These are phyloP conservation scores for Phengaris alcon DNA, from an alignment of 2,888 invertebrate genomes.

Conservation along the genomic window DNA sequence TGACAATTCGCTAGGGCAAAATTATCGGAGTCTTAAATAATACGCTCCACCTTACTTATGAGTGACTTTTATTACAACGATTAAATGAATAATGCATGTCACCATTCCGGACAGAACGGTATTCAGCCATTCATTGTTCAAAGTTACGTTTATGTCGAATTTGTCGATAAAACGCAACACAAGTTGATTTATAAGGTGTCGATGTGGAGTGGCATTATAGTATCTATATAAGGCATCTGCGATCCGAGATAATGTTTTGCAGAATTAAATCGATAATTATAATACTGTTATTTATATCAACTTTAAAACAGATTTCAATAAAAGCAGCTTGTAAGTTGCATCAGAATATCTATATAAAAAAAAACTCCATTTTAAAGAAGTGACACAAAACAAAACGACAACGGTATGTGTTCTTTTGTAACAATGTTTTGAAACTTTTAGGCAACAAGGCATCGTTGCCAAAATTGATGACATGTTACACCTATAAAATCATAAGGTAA, in stretches of 20 bases:
- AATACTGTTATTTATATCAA: neutral
- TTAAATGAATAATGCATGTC: constrained; percentile 4
- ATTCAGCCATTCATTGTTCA: constrained; percentile 10
- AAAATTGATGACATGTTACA: no score
- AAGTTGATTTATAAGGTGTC: constrained; percentile 12
- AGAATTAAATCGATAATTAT: neutral
- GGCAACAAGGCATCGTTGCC: no score
- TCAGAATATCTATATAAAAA: neutral
- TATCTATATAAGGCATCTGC: constrained; percentile 16
- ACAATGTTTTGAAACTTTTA: neutral
- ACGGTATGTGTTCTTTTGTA: neutral
- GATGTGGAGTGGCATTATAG: constrained; percentile 2
- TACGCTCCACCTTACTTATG: neutral
- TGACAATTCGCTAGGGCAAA: neutral
- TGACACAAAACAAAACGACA: no score
- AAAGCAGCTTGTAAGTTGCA: neutral
- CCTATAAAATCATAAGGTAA: neutral
- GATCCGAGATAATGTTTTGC: neutral
- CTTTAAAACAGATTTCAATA: neutral
- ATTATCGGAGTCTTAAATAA: neutral
- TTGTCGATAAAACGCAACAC: constrained; percentile 1
- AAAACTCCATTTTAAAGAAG: no score
- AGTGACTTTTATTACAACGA: neutral
- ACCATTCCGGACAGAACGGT: neutral
- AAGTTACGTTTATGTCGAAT: neutral